Percentiles rank a stretch among this genome's conserved stretches.
Evolutionary conservation across 2,113 vertebrate species (phyloP).

Genomic region (Hippopotamus amphibius): DNA sequence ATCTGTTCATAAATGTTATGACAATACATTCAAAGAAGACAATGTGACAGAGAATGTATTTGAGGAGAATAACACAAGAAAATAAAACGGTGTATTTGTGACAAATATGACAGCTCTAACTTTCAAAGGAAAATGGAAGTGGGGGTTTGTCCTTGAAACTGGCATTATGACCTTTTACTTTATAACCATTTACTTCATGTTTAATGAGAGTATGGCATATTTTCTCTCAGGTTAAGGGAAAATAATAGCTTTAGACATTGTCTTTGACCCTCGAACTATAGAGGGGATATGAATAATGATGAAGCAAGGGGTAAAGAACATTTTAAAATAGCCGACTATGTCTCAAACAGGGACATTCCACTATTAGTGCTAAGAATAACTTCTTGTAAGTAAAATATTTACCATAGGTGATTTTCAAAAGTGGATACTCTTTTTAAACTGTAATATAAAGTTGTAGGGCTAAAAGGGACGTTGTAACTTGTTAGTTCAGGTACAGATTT

Average conservation of each 20-base stretch:
- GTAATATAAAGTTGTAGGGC: neutral
- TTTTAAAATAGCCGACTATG: conserved; percentile 71
- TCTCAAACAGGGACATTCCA: conserved; percentile 9
- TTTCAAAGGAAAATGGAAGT: conserved; percentile 40
- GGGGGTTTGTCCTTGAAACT: conserved; percentile 47
- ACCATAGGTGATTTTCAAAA: conserved; percentile 38
- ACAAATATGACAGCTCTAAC: conserved; percentile 43
- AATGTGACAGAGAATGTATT: neutral
- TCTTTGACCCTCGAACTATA: conserved; percentile 24
- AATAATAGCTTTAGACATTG: neutral
- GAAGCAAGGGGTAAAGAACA: neutral
- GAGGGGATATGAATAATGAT: conserved; percentile 31
- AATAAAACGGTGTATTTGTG: neutral
- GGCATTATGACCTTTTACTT: conserved; percentile 48
- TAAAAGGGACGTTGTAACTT: neutral
- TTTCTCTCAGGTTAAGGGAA: conserved; percentile 62
- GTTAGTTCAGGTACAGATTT: neutral
- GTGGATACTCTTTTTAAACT: neutral
- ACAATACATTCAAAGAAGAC: neutral
- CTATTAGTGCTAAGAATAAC: conserved; percentile 29
- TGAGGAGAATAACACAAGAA: conserved; percentile 23
- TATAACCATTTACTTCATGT: conserved; percentile 46
- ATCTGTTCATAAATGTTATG: neutral
- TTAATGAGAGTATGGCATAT: conserved; percentile 63
- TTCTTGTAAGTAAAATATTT: conserved; percentile 43